Base-by-base conservation (phyloP, 2,888 invertebrate genomes). In the Pseudococcus viburni region DNA sequence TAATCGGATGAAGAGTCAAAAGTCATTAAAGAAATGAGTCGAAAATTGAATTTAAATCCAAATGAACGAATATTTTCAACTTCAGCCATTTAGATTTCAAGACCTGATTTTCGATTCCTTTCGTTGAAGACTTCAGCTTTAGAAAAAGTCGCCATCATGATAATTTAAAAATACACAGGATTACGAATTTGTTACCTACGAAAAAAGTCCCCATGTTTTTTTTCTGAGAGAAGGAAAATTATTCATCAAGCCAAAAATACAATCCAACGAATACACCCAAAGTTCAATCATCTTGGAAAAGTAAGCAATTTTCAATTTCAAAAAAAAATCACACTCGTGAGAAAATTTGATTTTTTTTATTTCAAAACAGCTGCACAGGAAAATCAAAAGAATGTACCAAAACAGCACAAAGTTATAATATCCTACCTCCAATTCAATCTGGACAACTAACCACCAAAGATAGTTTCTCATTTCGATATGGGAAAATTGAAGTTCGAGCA, bases 391-490 rank as follows among this genome's bases (percentile, higher is more conserved):
- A 48, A 22, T 89, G 89, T 22, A 12, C 80, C 7, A 89, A 48
- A 51, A 88, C 84, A 73, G 88, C 86, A 22, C 59, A 84, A 22
- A 48, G 83, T 19, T 93, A 92, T 39, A 92, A 93, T 89, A 95
- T 95, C 83, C 91, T 96, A 77, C 95, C 96, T 0, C 96, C 96
- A 0, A 92, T 96, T 5, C 92, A 94, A 42, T 94, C 95, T 1
- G 94, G 94, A 0, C 93, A 93, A 86, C 90, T 96, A 15, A 93
- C 93, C 73, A 94, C 94, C 1, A 94, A 93, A 90, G 92, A 93
- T 68, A 92, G 91, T 0, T 95, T 96, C 90, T 93, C 93, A 7
- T 96, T 96, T 90, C 93, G 93, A 11, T 96, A 95, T 91, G 96
- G 96, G 11, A 93, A 92, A 64, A 92, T 96, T 17, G 93, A 94